These are phyloP conservation scores for Synodontis membranacea DNA, from an alignment of 2,113 vertebrate genomes.

Conservation along the genomic window DNA sequence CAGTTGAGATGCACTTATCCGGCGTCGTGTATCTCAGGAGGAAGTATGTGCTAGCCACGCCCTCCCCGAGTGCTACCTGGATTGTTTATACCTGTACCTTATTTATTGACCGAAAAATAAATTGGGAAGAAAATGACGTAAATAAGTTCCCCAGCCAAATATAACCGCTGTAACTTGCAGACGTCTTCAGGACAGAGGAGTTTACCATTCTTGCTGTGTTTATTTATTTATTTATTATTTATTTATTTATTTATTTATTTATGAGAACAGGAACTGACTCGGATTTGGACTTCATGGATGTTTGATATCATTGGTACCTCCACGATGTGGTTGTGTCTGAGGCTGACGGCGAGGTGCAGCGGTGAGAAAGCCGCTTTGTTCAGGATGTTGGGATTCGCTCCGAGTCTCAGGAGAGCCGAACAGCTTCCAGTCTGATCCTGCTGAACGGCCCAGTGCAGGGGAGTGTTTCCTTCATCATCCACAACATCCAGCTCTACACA, in stretches of 20 bases:
- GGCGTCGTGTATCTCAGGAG: too few relatives aligned
- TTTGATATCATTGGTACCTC: constrained; percentile 63
- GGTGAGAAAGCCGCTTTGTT: constrained; percentile 76
- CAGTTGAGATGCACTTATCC: too few relatives aligned
- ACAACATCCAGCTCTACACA: constrained; percentile 71
- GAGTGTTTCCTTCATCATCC: constrained; percentile 78
- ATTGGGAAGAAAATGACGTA: not conserved
- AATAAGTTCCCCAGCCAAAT: not conserved
- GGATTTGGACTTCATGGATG: not conserved
- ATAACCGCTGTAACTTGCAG: too few relatives aligned
- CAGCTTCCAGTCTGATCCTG: constrained; percentile 76
- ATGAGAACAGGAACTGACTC: not conserved
- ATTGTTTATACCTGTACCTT: too few relatives aligned
- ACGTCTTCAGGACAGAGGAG: not conserved
- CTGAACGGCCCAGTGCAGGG: constrained; percentile 78
- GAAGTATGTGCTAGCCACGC: not conserved
- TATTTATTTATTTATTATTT: not conserved
- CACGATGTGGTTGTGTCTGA: constrained; percentile 69
- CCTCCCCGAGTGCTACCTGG: not conserved
- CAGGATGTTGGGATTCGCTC: constrained; percentile 81
- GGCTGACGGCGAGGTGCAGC: constrained; percentile 76
- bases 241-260: not conserved
- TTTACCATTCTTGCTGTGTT: not conserved
- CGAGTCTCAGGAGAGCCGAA: constrained; percentile 75
- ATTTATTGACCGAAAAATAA: too few relatives aligned